Percentiles rank a stretch among this genome's conserved stretches.
Evolutionary conservation across 2,113 vertebrate genomes (phyloP).

Genomic region (Ptilorrhoa leucosticta): DNA sequence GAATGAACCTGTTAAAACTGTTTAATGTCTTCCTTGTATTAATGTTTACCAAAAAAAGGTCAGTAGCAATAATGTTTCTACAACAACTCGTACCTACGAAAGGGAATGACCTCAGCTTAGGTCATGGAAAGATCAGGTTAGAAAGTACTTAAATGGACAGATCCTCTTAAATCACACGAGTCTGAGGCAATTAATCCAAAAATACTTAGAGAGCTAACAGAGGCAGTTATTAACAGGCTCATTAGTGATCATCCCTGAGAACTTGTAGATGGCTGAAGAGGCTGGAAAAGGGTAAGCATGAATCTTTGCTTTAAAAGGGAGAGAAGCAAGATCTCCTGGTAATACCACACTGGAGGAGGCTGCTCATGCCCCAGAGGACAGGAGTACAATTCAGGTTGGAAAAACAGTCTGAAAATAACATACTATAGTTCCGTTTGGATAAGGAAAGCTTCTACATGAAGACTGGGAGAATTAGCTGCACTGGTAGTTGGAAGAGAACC

Average conservation of each 20-base stretch:
- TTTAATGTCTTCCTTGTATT: background rate
- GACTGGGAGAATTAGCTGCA: background rate
- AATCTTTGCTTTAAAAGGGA: background rate
- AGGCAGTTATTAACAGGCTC: background rate
- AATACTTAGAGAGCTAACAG: background rate
- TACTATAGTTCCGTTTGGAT: background rate
- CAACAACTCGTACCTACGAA: background rate
- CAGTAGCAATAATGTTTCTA: background rate
- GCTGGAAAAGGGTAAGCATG: background rate
- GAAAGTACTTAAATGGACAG: background rate
- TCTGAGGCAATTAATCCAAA: background rate
- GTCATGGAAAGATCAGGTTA: background rate
- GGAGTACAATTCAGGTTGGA: background rate
- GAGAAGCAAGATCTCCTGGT: background rate
- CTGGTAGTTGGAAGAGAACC: background rate
- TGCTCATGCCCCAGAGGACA: background rate
- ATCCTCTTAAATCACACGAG: background rate
- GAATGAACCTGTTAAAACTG: background rate
- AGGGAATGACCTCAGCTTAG: background rate
- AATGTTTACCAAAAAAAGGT: background rate
- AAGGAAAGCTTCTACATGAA: background rate
- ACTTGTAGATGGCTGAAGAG: background rate
- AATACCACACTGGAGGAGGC: background rate
- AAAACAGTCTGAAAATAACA: background rate
- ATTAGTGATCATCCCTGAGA: background rate